Evolutionary conservation across 37 sponge, comb jelly and placozoan genomes (phyloP).

Genomic region (Hexactinellida sp.): DNA sequence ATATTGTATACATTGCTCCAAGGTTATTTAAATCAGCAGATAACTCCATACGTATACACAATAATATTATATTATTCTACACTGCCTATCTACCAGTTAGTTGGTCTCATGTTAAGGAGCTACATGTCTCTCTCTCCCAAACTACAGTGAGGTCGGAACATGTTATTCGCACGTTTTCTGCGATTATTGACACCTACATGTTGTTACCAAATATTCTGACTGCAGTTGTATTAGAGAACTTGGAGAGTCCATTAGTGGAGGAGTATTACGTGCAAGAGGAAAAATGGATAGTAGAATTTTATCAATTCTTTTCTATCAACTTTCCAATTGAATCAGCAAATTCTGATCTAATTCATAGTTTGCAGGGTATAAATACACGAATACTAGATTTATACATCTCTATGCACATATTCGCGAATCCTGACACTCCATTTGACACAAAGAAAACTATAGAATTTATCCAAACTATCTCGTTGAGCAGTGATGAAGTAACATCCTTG

Average conservation of each 20-base stretch:
- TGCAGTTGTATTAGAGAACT: background rate
- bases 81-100: background rate
- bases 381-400: background rate
- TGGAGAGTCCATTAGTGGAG: background rate
- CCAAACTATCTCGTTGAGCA: background rate
- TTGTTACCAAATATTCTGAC: background rate
- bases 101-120: background rate
- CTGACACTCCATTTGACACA: background rate
- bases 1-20: background rate
- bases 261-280: background rate
- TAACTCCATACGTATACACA: background rate
- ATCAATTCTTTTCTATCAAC: background rate
- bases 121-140: background rate
- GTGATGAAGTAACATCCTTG: background rate
- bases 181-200: slow-evolving; percentile 13
- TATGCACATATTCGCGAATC: background rate
- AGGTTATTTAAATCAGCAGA: background rate
- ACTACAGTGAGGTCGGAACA: background rate
- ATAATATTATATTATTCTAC: background rate
- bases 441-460: background rate
- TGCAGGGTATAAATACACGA: background rate
- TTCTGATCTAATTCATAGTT: background rate
- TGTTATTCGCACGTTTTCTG: background rate
- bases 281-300: background rate
- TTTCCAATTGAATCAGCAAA: background rate